These are phyloP conservation scores for Leucoma salicis DNA, from an alignment of 2,888 invertebrate species.

Conservation along the genomic window DNA sequence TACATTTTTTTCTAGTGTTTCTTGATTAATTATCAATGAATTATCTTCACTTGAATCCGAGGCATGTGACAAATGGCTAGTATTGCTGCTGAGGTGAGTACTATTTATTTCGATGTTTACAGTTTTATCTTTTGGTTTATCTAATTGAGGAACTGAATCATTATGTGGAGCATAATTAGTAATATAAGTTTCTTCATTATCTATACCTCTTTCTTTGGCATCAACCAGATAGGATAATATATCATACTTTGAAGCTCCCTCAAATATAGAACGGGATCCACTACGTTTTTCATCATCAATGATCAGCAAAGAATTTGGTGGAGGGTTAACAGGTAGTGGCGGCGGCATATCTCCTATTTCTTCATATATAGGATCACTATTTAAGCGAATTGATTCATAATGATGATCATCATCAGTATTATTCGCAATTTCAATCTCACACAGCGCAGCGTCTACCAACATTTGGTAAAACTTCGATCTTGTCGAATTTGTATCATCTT, in stretches of 20 bases:
- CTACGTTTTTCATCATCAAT: conserved; percentile 87
- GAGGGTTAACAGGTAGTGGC: conserved; percentile 89
- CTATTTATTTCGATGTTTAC: conserved; percentile 61
- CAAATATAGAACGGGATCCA: conserved; percentile 87
- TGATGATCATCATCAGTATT: conserved; percentile 86
- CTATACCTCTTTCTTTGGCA: conserved; percentile 89
- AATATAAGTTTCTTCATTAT: conserved; percentile 87
- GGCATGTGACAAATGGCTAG: conserved; percentile 89
- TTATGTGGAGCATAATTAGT: conserved; percentile 82
- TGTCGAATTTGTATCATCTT: conserved; percentile 84
- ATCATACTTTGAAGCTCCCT: conserved; percentile 93
- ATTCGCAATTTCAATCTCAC: conserved; percentile 85
- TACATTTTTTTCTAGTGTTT: conserved; percentile 79
- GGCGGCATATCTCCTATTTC: conserved; percentile 89
- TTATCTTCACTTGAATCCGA: conserved; percentile 94
- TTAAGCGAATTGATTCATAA: conserved; percentile 86
- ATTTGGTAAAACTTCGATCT: conserved; percentile 88
- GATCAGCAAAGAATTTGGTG: conserved; percentile 86
- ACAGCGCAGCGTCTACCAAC: conserved; percentile 86
- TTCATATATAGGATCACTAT: conserved; percentile 89
- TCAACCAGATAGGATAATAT: conserved; percentile 94
- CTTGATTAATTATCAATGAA: conserved; percentile 84
- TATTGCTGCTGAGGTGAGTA: conserved; percentile 84
- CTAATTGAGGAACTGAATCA: conserved; percentile 75
- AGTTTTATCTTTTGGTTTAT: conserved; percentile 81